Evolutionary conservation across 2,797 vertebrate species (phyloP).

Genomic region (Molossus molossus): DNA sequence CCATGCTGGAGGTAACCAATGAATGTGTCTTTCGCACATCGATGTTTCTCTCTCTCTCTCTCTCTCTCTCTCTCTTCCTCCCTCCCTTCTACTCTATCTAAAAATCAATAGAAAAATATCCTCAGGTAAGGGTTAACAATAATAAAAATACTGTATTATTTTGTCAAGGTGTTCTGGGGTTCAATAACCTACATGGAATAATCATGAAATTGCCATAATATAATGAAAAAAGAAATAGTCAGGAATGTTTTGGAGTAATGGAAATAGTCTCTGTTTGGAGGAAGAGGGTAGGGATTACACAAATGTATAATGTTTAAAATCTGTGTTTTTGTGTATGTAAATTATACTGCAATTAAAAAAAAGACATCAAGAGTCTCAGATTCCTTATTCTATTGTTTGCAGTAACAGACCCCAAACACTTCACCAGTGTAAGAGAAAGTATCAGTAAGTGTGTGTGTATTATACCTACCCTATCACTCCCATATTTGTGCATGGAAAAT

Average conservation of each 20-base stretch:
- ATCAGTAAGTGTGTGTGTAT: neutral
- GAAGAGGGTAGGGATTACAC: neutral
- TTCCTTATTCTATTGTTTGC: neutral
- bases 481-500: neutral
- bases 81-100: no score
- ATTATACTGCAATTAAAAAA: neutral
- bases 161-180: constrained; percentile 28
- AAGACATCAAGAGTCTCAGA: neutral
- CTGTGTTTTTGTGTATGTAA: neutral
- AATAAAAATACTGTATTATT: constrained; percentile 15
- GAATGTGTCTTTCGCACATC: no score
- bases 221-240: neutral
- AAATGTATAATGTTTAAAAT: neutral
- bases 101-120: no score
- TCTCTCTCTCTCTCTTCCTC: no score
- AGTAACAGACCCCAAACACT: neutral
- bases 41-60: no score
- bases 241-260: neutral
- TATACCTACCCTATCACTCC: neutral
- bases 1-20: no score
- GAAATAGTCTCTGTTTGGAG: constrained; percentile 11
- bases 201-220: neutral
- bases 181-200: neutral
- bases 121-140: no score
- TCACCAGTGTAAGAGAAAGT: neutral